A percentile compares a stretch with the other conserved stretches of the same genome.
Evolutionary conservation across 30 jellyfish, hydroid and myxozoan species (phyloP).

Genomic region (Hydra vulgaris): DNA sequence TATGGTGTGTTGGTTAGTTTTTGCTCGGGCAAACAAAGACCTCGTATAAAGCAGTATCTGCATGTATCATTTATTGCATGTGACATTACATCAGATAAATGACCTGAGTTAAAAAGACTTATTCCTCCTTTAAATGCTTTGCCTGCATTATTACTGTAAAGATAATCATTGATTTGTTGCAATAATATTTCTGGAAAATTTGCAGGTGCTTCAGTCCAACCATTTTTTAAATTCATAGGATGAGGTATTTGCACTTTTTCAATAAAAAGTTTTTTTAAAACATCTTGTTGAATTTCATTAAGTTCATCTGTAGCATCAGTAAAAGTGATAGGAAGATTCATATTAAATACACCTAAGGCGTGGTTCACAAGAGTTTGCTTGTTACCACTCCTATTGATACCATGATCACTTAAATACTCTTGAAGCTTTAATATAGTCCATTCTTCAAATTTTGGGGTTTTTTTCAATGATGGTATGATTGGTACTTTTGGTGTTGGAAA

Average conservation of each 20-base stretch:
- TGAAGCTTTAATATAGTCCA: conserved; percentile 17
- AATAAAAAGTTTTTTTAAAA: not conserved
- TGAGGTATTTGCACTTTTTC: conserved; percentile 3
- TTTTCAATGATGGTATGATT: not conserved
- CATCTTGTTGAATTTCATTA: too few species aligned
- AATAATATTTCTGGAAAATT: conserved; percentile 5
- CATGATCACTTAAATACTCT: not conserved
- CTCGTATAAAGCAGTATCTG: conserved; percentile 14
- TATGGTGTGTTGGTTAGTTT: not conserved
- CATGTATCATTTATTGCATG: not conserved
- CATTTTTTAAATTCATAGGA: not conserved
- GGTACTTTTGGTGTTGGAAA: not conserved
- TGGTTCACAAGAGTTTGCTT: conserved; percentile 11
- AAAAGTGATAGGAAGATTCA: not conserved
- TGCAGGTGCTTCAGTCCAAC: conserved; percentile 11
- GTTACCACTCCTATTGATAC: not conserved
- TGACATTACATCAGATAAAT: not conserved
- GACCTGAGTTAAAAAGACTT: not conserved
- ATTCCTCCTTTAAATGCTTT: conserved; percentile 25
- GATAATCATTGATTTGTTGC: not conserved
- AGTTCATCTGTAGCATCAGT: not conserved
- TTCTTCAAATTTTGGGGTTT: not conserved
- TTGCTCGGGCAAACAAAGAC: conserved; percentile 8
- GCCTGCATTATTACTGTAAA: conserved; percentile 4
- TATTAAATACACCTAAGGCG: conserved; percentile 8